Evolutionary conservation across 2,113 vertebrate species (phyloP).

Genomic region (Prunella fulvescens): DNA sequence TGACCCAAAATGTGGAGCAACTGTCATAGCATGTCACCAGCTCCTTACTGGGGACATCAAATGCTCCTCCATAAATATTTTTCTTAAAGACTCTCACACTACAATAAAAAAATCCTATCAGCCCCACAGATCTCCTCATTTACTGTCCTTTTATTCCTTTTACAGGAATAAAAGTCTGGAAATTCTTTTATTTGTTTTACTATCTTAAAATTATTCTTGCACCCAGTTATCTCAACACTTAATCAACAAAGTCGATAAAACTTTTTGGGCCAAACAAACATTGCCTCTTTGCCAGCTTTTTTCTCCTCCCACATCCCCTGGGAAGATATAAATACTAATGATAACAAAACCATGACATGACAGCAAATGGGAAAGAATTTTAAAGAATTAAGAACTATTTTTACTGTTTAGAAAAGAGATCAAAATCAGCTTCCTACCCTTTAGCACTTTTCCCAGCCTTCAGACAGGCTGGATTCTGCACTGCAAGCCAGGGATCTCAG

Average conservation of each 20-base stretch:
- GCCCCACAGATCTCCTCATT: neutral
- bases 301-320: neutral
- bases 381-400: conserved; percentile 10
- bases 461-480: neutral
- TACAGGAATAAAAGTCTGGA: neutral
- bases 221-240: neutral
- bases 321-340: neutral
- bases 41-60: neutral
- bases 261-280: conserved; percentile 4
- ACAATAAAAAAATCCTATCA: neutral
- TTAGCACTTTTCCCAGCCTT: neutral
- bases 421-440: conserved; percentile 28
- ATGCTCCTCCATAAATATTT: neutral
- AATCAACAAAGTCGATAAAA: neutral
- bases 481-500: neutral
- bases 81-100: neutral
- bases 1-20: rapidly evolving
- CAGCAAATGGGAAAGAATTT: neutral
- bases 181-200: neutral
- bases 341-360: neutral
- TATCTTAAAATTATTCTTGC: neutral
- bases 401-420: conserved; percentile 33
- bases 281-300: neutral
- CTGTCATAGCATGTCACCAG: neutral
- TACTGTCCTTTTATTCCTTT: neutral